Evolutionary conservation across 2,113 vertebrate species (phyloP).

Genomic region (Brienomyrus brachyistius): DNA sequence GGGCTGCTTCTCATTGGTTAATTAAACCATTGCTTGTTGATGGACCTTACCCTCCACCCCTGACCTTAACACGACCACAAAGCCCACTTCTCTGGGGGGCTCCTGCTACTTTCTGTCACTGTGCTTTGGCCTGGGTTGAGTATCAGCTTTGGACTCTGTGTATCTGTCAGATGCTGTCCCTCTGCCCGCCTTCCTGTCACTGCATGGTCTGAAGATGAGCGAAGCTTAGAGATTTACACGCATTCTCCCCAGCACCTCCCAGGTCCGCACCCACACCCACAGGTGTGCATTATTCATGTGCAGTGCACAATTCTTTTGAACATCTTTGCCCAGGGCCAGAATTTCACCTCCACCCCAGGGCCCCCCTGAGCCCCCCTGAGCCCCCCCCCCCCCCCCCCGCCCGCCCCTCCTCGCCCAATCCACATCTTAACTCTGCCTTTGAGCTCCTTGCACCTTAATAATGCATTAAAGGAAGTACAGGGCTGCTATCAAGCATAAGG

Average conservation of each 20-base stretch:
- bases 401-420: background rate
- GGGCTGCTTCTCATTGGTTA: too few relatives aligned
- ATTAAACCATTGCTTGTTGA: too few relatives aligned
- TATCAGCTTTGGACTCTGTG: background rate
- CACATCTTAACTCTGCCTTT: background rate
- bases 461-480: slow-evolving; percentile 2
- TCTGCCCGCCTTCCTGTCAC: background rate
- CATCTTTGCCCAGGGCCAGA: background rate
- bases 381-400: background rate
- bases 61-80: background rate
- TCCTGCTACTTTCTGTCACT: background rate
- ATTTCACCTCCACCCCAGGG: background rate
- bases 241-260: background rate
- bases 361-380: background rate
- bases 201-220: background rate
- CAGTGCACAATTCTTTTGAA: background rate
- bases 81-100: background rate
- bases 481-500: background rate
- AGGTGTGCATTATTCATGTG: slow-evolving; percentile 7
- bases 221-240: background rate
- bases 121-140: background rate
- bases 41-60: background rate
- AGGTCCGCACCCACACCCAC: background rate
- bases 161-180: background rate
- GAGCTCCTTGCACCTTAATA: background rate